A percentile compares a stretch with the other conserved stretches of the same genome.
These are phyloP conservation scores for Bothrops jararaca DNA, from an alignment of 2,113 vertebrate genomes.

Conservation along the genomic window DNA sequence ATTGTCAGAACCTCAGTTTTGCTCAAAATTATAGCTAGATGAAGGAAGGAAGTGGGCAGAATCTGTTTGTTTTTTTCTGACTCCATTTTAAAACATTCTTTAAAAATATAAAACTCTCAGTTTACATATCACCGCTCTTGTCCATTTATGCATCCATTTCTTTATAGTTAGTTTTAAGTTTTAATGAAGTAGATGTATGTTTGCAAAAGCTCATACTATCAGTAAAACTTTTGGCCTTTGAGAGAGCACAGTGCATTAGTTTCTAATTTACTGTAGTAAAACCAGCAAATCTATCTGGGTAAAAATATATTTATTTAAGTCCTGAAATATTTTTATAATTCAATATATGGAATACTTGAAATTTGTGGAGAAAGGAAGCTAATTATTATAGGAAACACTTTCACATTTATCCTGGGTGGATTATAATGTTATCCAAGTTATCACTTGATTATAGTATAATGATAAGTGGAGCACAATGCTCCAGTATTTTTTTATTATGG, in stretches of 20 bases:
- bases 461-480: neutral
- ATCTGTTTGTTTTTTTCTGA: neutral
- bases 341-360: neutral
- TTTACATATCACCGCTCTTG: neutral
- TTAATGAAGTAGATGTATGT: neutral
- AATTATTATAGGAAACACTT: neutral
- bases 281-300: neutral
- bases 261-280: neutral
- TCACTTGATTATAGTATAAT: neutral
- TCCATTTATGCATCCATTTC: neutral
- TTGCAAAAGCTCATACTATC: neutral
- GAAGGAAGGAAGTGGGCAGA: neutral
- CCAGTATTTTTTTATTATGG: neutral
- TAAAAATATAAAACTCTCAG: neutral
- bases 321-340: neutral
- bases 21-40: neutral
- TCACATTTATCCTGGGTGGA: neutral
- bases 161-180: neutral
- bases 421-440: neutral
- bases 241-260: neutral
- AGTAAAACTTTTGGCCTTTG: neutral
- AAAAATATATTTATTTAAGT: neutral
- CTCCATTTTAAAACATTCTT: neutral
- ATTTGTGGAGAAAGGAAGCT: neutral
- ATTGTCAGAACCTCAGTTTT: neutral